Evolutionary conservation across 2,888 invertebrate genomes (phyloP).

Genomic region (Sinopyrophorus schimmeli): DNA sequence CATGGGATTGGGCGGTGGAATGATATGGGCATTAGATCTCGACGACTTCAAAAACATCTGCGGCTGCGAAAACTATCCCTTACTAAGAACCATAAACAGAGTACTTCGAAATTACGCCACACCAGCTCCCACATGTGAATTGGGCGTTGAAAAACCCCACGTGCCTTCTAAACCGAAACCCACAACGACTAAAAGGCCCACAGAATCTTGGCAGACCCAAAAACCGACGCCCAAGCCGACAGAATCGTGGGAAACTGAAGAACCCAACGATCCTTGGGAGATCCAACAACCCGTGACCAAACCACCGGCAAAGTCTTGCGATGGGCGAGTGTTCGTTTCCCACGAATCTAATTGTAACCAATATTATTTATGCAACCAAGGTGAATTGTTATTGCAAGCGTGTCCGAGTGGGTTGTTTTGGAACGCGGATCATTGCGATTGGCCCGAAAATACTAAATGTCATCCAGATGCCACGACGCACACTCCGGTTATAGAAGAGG

Average conservation of each 20-base stretch:
- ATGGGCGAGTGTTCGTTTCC: slow-evolving; percentile 62
- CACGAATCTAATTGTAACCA: slow-evolving; percentile 73
- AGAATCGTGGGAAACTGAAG: slow-evolving; percentile 11
- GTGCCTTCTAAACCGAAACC: slow-evolving; percentile 31
- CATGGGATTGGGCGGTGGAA: slow-evolving; percentile 81
- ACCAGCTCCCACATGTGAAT: slow-evolving; percentile 65
- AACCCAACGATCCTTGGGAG: slow-evolving; percentile 19
- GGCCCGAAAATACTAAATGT: slow-evolving; percentile 75
- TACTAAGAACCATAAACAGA: slow-evolving; percentile 78
- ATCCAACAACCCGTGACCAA: slow-evolving; percentile 26
- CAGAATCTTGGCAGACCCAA: slow-evolving; percentile 31
- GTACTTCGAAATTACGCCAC: slow-evolving; percentile 71
- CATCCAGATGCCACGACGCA: slow-evolving; percentile 45
- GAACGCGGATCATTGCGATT: slow-evolving; percentile 80
- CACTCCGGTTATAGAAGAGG: slow-evolving; percentile 16
- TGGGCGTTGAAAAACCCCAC: slow-evolving; percentile 49
- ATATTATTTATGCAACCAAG: slow-evolving; percentile 81
- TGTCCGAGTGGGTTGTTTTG: slow-evolving; percentile 78
- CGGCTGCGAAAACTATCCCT: slow-evolving; percentile 79
- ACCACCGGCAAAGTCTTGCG: slow-evolving; percentile 49
- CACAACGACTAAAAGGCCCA: slow-evolving; percentile 25
- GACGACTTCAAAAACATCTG: slow-evolving; percentile 85
- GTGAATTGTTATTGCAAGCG: slow-evolving; percentile 66
- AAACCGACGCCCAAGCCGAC: slow-evolving; percentile 35
- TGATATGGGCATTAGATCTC: slow-evolving; percentile 88